phyloP scores from a whole-genome alignment of 2,888 invertebrate genomes.

The Drosophila falleni region DNA sequence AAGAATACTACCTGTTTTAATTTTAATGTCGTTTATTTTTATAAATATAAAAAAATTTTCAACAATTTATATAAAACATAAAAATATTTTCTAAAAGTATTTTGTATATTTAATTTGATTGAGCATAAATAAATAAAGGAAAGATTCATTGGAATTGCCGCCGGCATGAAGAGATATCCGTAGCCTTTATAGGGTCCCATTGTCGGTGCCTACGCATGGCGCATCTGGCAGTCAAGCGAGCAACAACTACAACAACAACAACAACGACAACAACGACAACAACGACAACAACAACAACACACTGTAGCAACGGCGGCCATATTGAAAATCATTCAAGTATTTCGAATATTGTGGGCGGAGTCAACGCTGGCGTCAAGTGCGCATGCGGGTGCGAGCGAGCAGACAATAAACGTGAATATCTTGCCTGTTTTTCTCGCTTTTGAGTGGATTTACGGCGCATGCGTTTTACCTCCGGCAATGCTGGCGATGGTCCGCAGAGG shows the following conservation, averaged over 20 bases:
- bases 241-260: slow-evolving; percentile 40
- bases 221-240: slow-evolving; percentile 52
- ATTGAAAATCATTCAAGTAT: slow-evolving; percentile 85
- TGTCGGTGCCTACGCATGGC: slow-evolving; percentile 56
- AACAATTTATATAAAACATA: neutral
- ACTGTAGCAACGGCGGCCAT: slow-evolving; percentile 78
- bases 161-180: slow-evolving; percentile 47
- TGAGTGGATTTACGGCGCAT: slow-evolving; percentile 53
- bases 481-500: slow-evolving; percentile 45
- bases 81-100: neutral
- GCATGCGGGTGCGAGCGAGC: slow-evolving; percentile 62
- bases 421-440: slow-evolving; percentile 22
- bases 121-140: neutral
- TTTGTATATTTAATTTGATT: neutral
- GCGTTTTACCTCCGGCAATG: slow-evolving; percentile 44
- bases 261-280: slow-evolving; percentile 19
- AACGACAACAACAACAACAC: slow-evolving; percentile 38
- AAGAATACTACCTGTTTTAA: neutral
- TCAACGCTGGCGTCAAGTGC: slow-evolving; percentile 55
- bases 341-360: slow-evolving; percentile 84
- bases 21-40: neutral
- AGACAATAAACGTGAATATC: slow-evolving; percentile 37
- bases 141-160: slow-evolving; percentile 42
- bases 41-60: neutral
- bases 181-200: slow-evolving; percentile 34